Evolutionary conservation across 2,888 invertebrate genomes (phyloP).

Genomic region (Salpingus planirostris): DNA sequence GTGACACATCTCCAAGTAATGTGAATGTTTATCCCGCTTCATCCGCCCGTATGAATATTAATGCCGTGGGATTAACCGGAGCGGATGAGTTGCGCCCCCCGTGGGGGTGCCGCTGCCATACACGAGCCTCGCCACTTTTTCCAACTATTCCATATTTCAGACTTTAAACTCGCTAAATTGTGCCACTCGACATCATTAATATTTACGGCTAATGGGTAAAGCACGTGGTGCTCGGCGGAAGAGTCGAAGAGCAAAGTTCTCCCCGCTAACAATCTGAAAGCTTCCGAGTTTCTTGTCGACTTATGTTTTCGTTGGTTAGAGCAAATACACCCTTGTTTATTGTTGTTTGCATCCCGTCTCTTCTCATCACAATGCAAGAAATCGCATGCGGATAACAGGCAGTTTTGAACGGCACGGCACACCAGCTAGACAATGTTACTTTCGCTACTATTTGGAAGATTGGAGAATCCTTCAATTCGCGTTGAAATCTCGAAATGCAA

Average conservation of each 20-base stretch:
- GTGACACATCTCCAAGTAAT: conserved; percentile 23
- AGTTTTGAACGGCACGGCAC: too few species aligned
- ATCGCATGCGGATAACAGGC: too few species aligned
- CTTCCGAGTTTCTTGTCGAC: conserved; percentile 3
- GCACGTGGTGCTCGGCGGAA: conserved; percentile 11
- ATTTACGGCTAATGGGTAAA: conserved; percentile 14
- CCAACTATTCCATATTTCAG: conserved; percentile 26
- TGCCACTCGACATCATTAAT: conserved; percentile 19
- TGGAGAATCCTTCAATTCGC: too few species aligned
- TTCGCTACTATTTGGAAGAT: too few species aligned
- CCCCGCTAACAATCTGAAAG: conserved; percentile 4
- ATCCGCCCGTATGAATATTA: conserved; percentile 35
- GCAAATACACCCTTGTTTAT: conserved; percentile 4
- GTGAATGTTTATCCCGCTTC: conserved; percentile 27
- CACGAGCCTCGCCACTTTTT: conserved; percentile 24
- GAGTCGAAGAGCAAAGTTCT: conserved; percentile 4
- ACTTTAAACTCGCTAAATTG: conserved; percentile 23
- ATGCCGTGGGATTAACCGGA: conserved; percentile 31
- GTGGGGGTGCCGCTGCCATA: conserved; percentile 20
- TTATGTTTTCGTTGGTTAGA: conserved; percentile 3
- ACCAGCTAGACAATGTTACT: too few species aligned
- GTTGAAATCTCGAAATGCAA: too few species aligned
- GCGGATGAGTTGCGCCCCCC: conserved; percentile 29
- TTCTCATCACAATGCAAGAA: too few species aligned
- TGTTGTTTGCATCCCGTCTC: too few species aligned